Evolutionary conservation across 2,888 invertebrate species (phyloP).

Genomic region (Hymenopus coronatus): DNA sequence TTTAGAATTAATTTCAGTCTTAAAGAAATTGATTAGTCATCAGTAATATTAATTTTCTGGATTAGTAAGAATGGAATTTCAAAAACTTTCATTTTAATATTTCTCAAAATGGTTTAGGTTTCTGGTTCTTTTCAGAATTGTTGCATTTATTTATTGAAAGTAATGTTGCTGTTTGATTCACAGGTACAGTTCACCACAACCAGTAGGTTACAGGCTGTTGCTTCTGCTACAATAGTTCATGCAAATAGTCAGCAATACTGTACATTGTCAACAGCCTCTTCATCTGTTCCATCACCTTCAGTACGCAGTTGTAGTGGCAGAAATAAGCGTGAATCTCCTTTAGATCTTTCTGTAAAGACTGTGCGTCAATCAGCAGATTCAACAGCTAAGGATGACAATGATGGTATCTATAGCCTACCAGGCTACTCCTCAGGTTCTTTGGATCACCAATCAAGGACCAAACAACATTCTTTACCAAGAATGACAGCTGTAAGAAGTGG

Average conservation of each 20-base stretch:
- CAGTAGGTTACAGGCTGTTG: background rate
- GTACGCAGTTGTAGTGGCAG: slow-evolving; percentile 34
- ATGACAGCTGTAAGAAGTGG: slow-evolving; percentile 40
- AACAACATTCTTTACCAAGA: slow-evolving; percentile 36
- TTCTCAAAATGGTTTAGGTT: too few relatives aligned
- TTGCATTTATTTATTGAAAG: background rate
- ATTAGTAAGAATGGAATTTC: too few relatives aligned
- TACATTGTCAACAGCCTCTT: slow-evolving; percentile 10
- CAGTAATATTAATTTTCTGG: too few relatives aligned
- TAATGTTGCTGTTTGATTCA: background rate
- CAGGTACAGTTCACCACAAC: background rate
- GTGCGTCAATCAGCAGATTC: slow-evolving; percentile 86
- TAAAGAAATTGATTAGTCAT: too few relatives aligned
- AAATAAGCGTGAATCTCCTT: slow-evolving; percentile 70
- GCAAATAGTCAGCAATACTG: background rate
- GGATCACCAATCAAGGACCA: slow-evolving; percentile 43
- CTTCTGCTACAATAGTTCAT: background rate
- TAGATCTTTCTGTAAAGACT: slow-evolving; percentile 86
- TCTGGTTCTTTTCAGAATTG: background rate
- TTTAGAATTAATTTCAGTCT: too few relatives aligned
- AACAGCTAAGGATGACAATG: slow-evolving; percentile 68
- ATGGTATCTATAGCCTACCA: slow-evolving; percentile 41
- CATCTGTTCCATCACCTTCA: slow-evolving; percentile 3
- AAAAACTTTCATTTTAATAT: too few relatives aligned
- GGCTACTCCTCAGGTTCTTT: slow-evolving; percentile 29